Percentiles rank a stretch among this genome's conserved stretches.
Evolutionary conservation across 2,888 invertebrate species (phyloP).

Genomic region (Cylindroiulus punctatus): DNA sequence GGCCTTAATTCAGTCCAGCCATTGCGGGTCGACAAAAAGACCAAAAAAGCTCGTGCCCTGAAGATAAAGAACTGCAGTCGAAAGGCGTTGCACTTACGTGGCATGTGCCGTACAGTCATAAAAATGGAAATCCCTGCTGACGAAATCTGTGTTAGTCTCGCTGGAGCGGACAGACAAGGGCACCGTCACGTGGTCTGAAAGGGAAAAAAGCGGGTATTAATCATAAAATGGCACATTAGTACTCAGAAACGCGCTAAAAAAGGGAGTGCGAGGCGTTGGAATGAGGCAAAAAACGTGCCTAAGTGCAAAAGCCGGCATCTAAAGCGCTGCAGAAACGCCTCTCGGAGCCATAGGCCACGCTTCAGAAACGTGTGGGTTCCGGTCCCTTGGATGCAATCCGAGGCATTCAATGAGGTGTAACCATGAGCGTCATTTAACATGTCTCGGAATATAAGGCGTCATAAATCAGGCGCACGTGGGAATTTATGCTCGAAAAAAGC

Average conservation of each 20-base stretch:
- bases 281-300: background rate
- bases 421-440: conserved; percentile 52
- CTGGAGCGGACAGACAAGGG: conserved; percentile 87
- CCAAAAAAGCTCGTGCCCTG: no score
- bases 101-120: conserved; percentile 85
- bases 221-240: conserved; percentile 46
- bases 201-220: background rate
- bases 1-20: no score
- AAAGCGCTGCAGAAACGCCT: conserved; percentile 17
- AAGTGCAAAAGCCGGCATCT: background rate
- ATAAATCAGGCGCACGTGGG: conserved; percentile 33
- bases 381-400: conserved; percentile 7
- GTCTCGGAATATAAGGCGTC: conserved; percentile 44
- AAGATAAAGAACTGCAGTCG: background rate
- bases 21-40: no score
- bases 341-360: background rate
- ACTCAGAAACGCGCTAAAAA: conserved; percentile 31
- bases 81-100: conserved; percentile 65
- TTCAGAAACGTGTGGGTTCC: conserved; percentile 4
- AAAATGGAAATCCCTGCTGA: conserved; percentile 89
- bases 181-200: conserved; percentile 81
- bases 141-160: conserved; percentile 94
- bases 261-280: background rate
- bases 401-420: conserved; percentile 51
- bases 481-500: conserved; percentile 11